phyloP scores from a whole-genome alignment of 2,797 vertebrate genomes.

The Eulemur albifrons region DNA sequence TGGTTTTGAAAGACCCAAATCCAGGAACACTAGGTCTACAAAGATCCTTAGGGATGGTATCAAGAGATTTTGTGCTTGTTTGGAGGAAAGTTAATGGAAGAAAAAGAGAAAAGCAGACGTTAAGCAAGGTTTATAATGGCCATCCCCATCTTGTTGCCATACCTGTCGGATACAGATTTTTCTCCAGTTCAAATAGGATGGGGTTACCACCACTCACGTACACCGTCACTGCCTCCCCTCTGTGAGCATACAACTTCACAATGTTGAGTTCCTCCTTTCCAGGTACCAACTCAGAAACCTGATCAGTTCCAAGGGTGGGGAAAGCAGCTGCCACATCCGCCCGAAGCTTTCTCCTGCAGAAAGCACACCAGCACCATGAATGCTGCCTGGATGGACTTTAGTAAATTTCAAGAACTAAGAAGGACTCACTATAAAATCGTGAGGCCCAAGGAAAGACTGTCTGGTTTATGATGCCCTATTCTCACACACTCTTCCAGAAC shows the following conservation, averaged over 20 bases:
- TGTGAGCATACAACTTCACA: slow-evolving; percentile 92
- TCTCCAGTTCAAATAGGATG: slow-evolving; percentile 94
- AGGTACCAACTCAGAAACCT: slow-evolving; percentile 91
- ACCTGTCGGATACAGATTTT: slow-evolving; percentile 95
- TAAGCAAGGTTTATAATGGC: background rate
- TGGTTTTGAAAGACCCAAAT: background rate
- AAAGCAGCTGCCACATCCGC: slow-evolving; percentile 89
- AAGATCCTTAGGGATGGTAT: background rate
- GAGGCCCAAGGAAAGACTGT: background rate
- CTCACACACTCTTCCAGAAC: background rate
- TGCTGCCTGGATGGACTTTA: background rate
- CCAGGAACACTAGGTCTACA: background rate
- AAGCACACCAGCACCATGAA: slow-evolving; percentile 48
- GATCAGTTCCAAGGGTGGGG: slow-evolving; percentile 87
- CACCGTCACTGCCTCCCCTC: slow-evolving; percentile 91
- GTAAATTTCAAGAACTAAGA: background rate
- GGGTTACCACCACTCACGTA: slow-evolving; percentile 92
- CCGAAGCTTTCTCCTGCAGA: slow-evolving; percentile 93
- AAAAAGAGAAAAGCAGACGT: background rate
- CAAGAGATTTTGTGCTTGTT: background rate
- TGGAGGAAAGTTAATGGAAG: background rate
- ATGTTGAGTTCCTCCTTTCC: slow-evolving; percentile 95
- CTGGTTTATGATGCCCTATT: background rate
- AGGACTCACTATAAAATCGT: background rate
- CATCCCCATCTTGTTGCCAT: slow-evolving; percentile 31